Evolutionary conservation across 1,140 invertebrate species (phyloP), one percentile per base, ranked within the genome.

Genomic region (Lordiphosa mommai): DNA sequence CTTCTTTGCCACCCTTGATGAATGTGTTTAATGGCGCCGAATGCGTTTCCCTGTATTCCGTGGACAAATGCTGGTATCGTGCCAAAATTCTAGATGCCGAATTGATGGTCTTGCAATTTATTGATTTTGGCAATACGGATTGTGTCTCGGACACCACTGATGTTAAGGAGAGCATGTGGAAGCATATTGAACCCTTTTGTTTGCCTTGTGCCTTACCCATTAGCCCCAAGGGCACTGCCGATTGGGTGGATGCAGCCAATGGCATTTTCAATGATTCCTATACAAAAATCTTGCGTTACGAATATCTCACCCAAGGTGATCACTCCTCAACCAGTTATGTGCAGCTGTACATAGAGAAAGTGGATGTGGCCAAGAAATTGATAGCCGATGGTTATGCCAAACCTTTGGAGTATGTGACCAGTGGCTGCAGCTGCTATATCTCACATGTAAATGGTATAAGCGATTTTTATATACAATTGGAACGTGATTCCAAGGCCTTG

Each of bases 91-190:
- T 95, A 1, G 94, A 95, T 65, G 90, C 91, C 7, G 93, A 93
- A 43, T 92, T 94, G 14, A 94, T 92, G 8, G 94, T 94, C 1
- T 92, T 96, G 0, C 91, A 93, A 17, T 97, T 96, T 74, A 92
- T 96, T 2, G 96, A 97, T 80, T 96, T 93, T 80, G 96, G 96
- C 4, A 95, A 95, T 60, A 94, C 93, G 0, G 94, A 95, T 70
- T 91, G 93, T 0, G 90, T 94, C 0, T 90, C 92, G 30, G 93
- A 92, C 46, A 89, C 90, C 7, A 89, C 89, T 0, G 82, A 91
- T 6, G 90, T 94, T 1, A 94, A 93, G 71, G 87, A 89, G 5
- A 91, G 89, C 91, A 8, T 87, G 90, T 33, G 89, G 91, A 61
- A 89, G 88, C 48, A 87, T 87, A 9, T 91, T 0, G 90, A 92